These are phyloP conservation scores for Halcyon smyrnensis DNA, from an alignment of 2,797 vertebrate species.

Conservation along the genomic window DNA sequence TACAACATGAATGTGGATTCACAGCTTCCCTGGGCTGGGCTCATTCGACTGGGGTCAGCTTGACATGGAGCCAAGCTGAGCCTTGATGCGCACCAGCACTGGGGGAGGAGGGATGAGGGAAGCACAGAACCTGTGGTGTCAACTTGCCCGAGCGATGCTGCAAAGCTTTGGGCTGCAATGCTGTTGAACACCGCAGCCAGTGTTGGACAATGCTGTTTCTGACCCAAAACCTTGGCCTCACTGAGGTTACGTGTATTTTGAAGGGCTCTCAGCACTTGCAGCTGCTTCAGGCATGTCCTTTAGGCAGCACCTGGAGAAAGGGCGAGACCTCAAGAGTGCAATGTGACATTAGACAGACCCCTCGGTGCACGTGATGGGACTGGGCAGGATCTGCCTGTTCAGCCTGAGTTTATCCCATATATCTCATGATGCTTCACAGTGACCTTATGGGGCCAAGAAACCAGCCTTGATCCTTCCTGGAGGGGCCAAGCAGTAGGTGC, in stretches of 20 bases:
- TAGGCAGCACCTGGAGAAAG: background rate
- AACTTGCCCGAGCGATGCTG: background rate
- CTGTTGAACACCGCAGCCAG: too few species aligned
- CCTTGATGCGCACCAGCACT: background rate
- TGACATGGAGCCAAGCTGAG: background rate
- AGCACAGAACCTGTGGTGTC: rapidly evolving
- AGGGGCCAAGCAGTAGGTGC: background rate
- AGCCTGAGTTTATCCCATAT: background rate
- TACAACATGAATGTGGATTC: rapidly evolving
- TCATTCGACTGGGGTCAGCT: background rate
- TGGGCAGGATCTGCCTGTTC: background rate
- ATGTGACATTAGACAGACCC: background rate
- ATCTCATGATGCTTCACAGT: background rate
- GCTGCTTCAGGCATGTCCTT: background rate
- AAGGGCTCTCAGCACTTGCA: background rate
- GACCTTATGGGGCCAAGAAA: background rate
- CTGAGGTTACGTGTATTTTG: background rate
- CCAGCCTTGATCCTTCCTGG: background rate
- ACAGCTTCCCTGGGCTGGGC: background rate
- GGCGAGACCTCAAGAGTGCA: background rate
- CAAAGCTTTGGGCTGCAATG: background rate
- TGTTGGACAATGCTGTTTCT: background rate
- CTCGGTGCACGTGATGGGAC: rapidly evolving
- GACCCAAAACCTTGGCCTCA: rapidly evolving
- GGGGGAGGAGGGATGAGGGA: background rate